These are phyloP conservation scores for Altica lythri DNA, from an alignment of 2,888 invertebrate genomes.

Conservation along the genomic window DNA sequence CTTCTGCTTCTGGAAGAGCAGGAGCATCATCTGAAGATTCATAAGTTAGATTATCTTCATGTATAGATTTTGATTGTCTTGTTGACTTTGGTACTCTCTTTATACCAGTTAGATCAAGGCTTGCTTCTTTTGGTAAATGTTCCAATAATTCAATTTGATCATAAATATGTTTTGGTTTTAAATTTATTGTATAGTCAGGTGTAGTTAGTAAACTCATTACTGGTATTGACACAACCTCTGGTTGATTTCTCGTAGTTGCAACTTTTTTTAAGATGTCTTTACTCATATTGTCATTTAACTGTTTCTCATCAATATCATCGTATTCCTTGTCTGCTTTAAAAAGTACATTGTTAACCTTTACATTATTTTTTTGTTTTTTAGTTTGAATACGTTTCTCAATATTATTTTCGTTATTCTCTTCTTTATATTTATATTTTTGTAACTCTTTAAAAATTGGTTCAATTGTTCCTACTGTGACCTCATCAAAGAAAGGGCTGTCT, in stretches of 20 bases:
- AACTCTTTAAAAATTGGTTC: constrained; percentile 53
- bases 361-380: not conserved
- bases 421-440: not conserved
- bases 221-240: not conserved
- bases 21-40: constrained; percentile 4
- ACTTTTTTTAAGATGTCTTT: not conserved
- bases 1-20: constrained; percentile 34
- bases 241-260: not conserved
- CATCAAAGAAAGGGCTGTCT: constrained; percentile 74
- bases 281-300: not conserved
- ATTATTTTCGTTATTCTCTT: not conserved
- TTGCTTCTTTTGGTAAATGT: constrained; percentile 39
- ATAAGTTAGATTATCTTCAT: constrained; percentile 9
- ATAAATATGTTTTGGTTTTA: constrained; percentile 50
- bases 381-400: not conserved
- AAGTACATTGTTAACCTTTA: not conserved
- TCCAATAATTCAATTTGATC: constrained; percentile 48
- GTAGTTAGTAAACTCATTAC: constrained; percentile 45
- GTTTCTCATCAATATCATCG: not conserved
- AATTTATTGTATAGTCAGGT: constrained; percentile 46
- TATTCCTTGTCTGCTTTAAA: not conserved
- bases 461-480: constrained; percentile 61
- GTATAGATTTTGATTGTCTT: constrained; percentile 2
- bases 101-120: too few relatives aligned
- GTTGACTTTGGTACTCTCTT: too few relatives aligned